Base-by-base conservation (phyloP, 1,140 invertebrate genomes). In the Drosophila orena region DNA sequence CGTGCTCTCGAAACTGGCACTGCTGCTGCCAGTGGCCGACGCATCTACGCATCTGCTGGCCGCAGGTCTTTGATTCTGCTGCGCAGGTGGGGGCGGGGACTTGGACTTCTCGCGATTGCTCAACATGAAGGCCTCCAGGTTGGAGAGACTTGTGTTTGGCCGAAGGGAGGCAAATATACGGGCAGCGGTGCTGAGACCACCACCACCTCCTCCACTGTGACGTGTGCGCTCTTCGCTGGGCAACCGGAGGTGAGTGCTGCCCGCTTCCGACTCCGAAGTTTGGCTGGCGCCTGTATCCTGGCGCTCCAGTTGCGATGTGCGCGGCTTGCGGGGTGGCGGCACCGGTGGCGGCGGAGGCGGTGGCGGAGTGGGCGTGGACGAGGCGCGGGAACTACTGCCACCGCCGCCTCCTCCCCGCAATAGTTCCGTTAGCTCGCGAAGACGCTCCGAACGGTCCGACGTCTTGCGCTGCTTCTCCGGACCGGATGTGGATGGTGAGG, bases 341-440 rank as follows among this genome's bases (percentile, higher is more conserved):
- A 70, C 66, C 11, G 66, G 86, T 14, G 66, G 86, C 46, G 92
- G 92, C 30, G 92, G 91, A 22, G 92, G 79, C 12, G 92, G 94
- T 88, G 77, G 94, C 74, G 56, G 93, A 66, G 70, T 93, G 69
- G 52, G 86, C 68, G 69, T 93, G 54, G 52, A 85, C 2, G 93
- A 93, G 47, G 89, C 77, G 43, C 89, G 79, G 56, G 84, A 81
- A 38, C 66, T 81, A 37, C 59, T 81, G 59, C 77, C 73, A 17
- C 62, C 74, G 91, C 64, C 86, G 83, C 58, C 58, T 11, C 76
- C 59, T 15, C 76, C 93, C 70, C 94, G 95, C 24, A 97, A 93
- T 58, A 96, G 94, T 88, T 97, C 96, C 4, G 96, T 97, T 60
- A 97, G 93, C 92, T 96, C 96, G 70, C 95, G 94, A 62, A 97